A percentile compares a stretch with the other conserved stretches of the same genome.
phyloP scores from a whole-genome alignment of 2,113 vertebrate genomes.

The Marcusenius ussheri region DNA sequence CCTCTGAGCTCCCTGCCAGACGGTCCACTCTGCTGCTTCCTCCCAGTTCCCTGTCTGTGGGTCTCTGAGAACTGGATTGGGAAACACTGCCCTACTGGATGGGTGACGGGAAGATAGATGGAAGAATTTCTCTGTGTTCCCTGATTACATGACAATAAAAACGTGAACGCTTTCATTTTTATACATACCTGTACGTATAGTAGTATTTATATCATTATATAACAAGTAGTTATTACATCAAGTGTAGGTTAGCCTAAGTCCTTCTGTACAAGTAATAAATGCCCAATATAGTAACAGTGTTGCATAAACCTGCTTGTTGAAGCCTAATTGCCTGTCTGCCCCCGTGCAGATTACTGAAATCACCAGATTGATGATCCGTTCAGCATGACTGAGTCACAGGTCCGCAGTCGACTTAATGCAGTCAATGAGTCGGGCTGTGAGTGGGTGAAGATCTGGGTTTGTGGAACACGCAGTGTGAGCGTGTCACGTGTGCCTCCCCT shows the following conservation, averaged over 20 bases:
- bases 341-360: not conserved
- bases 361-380: not conserved
- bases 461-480: not conserved
- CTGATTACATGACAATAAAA: not conserved
- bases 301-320: not conserved
- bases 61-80: not conserved
- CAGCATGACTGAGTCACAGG: conserved; percentile 12
- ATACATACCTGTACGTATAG: not conserved
- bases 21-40: too few relatives aligned
- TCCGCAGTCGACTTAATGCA: not conserved
- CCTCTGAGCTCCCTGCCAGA: too few relatives aligned
- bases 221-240: not conserved
- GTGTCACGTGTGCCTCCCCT: not conserved
- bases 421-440: not conserved
- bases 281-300: not conserved
- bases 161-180: not conserved
- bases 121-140: not conserved
- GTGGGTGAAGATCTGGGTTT: not conserved
- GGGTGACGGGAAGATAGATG: not conserved
- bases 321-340: not conserved
- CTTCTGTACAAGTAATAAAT: not conserved
- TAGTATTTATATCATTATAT: not conserved
- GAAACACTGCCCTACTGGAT: not conserved
- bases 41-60: too few relatives aligned
- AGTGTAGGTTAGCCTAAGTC: not conserved